Base-by-base conservation (phyloP, 2,888 invertebrate genomes). In the Abscondita cerata region DNA sequence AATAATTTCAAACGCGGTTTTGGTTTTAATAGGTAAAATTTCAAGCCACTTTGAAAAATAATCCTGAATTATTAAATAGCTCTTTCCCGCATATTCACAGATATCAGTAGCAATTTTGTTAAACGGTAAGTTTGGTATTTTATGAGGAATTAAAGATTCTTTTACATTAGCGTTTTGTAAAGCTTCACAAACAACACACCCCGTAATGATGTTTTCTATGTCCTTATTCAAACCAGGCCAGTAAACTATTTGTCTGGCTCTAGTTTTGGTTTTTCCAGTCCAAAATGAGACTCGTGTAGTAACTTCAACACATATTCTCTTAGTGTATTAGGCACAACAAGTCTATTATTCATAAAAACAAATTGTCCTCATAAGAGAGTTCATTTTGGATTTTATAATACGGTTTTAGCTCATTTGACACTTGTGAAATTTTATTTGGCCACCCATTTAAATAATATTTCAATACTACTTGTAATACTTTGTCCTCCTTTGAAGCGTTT, bases 41-140 rank as follows among this genome's bases (percentile, higher is more conserved):
- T 71, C 69, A 31, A 71, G 16, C 71, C 70, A 73, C 48, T 70
- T 73, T 4, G 63, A 58, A 50, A 67, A 63, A 60, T 69, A 71
- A 59, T 75, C 73, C 11, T 68, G 55, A 9, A 72, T 58, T 13
- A 72, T 40, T 19, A 72, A 59, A 57, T 68, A 69, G 31, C 59
- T 55, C 8, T 31, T 53, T 38, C 38, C 38, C 12, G 8, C 41
- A 41, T 15, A 41, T 15, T 41, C 41, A 15, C 9, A 9, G 15
- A 47, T 47, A 25, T 47, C 47, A 16, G 3, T 6, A 19, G 5
- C 19, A 15, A 47, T 6, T 47, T 47, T 19, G n/a, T n/a, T n/a
- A n/a, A n/a, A n/a, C n/a, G n/a, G n/a, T n/a, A n/a, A 40, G 8
- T 40, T n/a, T 8, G 40, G 40, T 11, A 40, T 40, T 40, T 40